Evolutionary conservation across 2,113 vertebrate genomes (phyloP).

Genomic region (Aix galericulata): DNA sequence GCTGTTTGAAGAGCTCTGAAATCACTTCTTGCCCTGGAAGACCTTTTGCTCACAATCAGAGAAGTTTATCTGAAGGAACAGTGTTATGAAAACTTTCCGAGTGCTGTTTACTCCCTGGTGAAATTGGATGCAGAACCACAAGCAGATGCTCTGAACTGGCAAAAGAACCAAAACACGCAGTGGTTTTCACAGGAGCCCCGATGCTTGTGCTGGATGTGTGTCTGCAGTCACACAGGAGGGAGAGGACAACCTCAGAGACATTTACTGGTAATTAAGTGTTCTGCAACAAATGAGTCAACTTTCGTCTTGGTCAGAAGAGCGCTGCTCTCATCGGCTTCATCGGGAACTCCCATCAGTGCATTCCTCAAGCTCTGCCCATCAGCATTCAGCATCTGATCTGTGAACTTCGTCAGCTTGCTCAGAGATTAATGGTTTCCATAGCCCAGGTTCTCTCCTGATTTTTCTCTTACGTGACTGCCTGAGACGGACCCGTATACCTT

Average conservation of each 20-base stretch:
- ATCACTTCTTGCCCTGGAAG: neutral
- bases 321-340: neutral
- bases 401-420: neutral
- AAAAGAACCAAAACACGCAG: neutral
- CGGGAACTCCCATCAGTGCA: neutral
- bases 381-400: neutral
- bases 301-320: neutral
- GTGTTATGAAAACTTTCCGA: neutral
- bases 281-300: neutral
- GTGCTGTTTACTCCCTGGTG: neutral
- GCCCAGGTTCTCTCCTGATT: neutral
- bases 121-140: neutral
- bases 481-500: neutral
- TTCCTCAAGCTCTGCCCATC: neutral
- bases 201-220: neutral
- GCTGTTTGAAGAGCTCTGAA: neutral
- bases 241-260: neutral
- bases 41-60: neutral
- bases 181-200: neutral
- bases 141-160: neutral
- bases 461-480: neutral
- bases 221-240: neutral
- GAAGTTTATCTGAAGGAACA: neutral
- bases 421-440: neutral
- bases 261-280: neutral